A percentile compares a stretch with the other conserved stretches of the same genome.
These are phyloP conservation scores for Forficula auricularia DNA, from an alignment of 1,140 invertebrate genomes.

Conservation along the genomic window DNA sequence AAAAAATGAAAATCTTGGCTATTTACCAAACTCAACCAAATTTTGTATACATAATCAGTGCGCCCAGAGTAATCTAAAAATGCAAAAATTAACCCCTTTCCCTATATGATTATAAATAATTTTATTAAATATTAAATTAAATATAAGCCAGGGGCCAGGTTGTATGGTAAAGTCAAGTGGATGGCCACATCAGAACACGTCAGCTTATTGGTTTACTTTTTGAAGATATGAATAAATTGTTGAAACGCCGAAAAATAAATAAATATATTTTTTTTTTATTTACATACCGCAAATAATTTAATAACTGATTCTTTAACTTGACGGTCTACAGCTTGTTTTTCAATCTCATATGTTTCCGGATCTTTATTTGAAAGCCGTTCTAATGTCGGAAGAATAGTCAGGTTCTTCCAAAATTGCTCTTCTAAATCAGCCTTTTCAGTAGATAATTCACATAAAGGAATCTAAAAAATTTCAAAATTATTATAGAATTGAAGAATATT, in stretches of 20 bases:
- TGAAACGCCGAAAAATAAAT: constrained; percentile 4
- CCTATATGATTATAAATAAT: too few relatives aligned
- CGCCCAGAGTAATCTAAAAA: too few relatives aligned
- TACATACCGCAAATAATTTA: constrained; percentile 71
- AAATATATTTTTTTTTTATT: neutral
- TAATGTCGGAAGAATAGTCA: constrained; percentile 14
- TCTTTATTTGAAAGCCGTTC: constrained; percentile 10
- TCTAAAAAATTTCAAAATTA: constrained; percentile 27
- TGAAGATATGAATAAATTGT: constrained; percentile 10
- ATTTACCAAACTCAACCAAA: too few relatives aligned
- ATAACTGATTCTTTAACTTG: constrained; percentile 58
- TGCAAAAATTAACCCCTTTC: too few relatives aligned
- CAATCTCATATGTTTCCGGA: constrained; percentile 20
- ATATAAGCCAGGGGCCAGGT: too few relatives aligned
- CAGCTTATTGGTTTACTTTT: too few relatives aligned
- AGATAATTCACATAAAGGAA: constrained; percentile 65
- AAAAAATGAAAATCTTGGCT: too few relatives aligned
- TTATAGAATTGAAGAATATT: neutral
- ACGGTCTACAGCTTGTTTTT: constrained; percentile 39
- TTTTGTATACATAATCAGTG: too few relatives aligned
- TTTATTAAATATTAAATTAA: too few relatives aligned
- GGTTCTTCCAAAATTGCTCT: constrained; percentile 46
- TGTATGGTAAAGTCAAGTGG: too few relatives aligned
- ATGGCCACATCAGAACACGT: too few relatives aligned
- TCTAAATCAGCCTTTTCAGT: constrained; percentile 69